phyloP scores from a whole-genome alignment of 2,888 invertebrate genomes.

The Galerucella nymphaeae region DNA sequence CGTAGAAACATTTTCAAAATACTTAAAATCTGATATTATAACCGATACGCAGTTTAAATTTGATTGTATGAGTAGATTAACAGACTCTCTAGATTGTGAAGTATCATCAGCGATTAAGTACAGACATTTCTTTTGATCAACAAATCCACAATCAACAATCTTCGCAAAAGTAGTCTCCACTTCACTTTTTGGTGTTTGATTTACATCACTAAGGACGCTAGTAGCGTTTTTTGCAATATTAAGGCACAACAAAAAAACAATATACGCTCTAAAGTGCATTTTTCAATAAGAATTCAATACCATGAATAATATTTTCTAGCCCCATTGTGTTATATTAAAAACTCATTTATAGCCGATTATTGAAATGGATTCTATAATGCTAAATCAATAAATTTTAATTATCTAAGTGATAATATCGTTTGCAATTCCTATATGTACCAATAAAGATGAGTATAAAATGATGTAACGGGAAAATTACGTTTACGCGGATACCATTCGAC shows the following conservation, averaged over 20 bases:
- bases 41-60: conserved; percentile 20
- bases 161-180: neutral
- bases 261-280: neutral
- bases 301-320: no score
- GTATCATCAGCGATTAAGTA: neutral
- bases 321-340: neutral
- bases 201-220: neutral
- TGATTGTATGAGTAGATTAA: conserved; percentile 7
- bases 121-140: neutral
- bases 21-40: conserved; percentile 6
- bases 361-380: neutral
- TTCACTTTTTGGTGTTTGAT: neutral
- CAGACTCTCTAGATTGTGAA: neutral
- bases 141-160: neutral
- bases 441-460: no score
- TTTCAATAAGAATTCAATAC: neutral
- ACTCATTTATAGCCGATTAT: neutral
- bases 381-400: neutral
- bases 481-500: no score
- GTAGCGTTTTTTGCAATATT: neutral
- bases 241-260: neutral
- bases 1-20: neutral
- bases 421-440: no score
- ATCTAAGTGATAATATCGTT: neutral
- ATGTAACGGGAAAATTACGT: no score